phyloP scores from a whole-genome alignment of 2,113 vertebrate species.

The Gymnorhina tibicen region DNA sequence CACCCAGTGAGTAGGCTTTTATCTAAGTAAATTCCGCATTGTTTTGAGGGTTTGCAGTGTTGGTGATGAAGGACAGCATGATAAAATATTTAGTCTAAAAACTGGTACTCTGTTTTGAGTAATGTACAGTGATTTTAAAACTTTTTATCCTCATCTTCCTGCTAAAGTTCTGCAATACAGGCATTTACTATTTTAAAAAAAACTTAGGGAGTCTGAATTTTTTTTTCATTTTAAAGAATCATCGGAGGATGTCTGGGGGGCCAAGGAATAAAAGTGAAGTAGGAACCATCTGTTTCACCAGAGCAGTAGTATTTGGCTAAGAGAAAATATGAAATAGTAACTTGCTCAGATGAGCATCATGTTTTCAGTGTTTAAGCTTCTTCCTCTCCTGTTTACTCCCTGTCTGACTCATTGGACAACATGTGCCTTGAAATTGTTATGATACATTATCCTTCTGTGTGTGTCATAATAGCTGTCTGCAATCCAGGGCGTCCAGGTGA shows the following conservation, averaged over 20 bases:
- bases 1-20: not conserved
- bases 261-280: not conserved
- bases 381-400: not conserved
- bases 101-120: not conserved
- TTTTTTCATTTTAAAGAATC: not conserved
- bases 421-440: not conserved
- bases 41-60: not conserved
- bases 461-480: not conserved
- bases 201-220: rapidly evolving
- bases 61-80: not conserved
- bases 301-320: not conserved
- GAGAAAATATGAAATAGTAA: not conserved
- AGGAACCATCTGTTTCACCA: not conserved
- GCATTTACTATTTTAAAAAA: not conserved
- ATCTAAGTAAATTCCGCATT: not conserved
- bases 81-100: not conserved
- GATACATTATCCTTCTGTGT: not conserved
- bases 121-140: not conserved
- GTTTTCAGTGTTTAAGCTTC: not conserved
- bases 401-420: constrained; percentile 1
- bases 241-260: not conserved
- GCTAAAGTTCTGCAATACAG: not conserved
- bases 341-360: not conserved
- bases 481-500: not conserved
- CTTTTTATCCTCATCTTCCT: rapidly evolving